Percentiles rank a stretch among this genome's conserved stretches.
Evolutionary conservation across 2,888 invertebrate species (phyloP).

Genomic region (Griposia aprilina): DNA sequence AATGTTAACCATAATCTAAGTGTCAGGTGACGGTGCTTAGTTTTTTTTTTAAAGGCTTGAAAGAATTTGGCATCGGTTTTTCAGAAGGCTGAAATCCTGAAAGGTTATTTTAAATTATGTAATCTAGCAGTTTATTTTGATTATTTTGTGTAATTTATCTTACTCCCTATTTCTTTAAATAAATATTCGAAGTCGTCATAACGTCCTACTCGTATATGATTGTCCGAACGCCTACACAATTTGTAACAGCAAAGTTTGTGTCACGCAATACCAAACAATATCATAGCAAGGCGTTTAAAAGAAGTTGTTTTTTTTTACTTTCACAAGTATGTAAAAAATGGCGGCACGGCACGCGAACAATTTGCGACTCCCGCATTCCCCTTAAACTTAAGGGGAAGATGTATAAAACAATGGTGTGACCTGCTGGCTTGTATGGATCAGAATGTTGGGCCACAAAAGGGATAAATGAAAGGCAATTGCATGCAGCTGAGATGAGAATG

Average conservation of each 20-base stretch:
- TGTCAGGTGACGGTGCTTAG: too few species aligned
- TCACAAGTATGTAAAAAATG: background rate
- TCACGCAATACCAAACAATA: background rate
- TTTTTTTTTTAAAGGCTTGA: background rate
- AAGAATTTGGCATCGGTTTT: background rate
- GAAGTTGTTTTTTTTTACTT: background rate
- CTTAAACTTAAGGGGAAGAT: too few species aligned
- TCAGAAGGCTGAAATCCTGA: too few species aligned
- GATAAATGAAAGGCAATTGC: too few species aligned
- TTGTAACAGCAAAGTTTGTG: conserved; percentile 40
- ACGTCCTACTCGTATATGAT: too few species aligned
- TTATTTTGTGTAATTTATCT: too few species aligned
- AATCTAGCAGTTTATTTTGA: background rate
- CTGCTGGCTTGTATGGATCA: too few species aligned
- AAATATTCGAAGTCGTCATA: background rate
- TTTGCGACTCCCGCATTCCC: too few species aligned
- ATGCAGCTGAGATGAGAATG: too few species aligned
- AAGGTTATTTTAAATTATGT: background rate
- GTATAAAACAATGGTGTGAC: too few species aligned
- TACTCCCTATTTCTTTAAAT: background rate
- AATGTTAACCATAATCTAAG: background rate
- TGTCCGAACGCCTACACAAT: conserved; percentile 14
- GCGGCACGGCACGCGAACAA: too few species aligned
- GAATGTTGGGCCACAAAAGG: too few species aligned
- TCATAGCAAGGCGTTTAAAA: conserved; percentile 15